Percentiles rank a stretch among this genome's conserved stretches.
phyloP scores from a whole-genome alignment of 2,113 vertebrate genomes.

The Agelaius tricolor region DNA sequence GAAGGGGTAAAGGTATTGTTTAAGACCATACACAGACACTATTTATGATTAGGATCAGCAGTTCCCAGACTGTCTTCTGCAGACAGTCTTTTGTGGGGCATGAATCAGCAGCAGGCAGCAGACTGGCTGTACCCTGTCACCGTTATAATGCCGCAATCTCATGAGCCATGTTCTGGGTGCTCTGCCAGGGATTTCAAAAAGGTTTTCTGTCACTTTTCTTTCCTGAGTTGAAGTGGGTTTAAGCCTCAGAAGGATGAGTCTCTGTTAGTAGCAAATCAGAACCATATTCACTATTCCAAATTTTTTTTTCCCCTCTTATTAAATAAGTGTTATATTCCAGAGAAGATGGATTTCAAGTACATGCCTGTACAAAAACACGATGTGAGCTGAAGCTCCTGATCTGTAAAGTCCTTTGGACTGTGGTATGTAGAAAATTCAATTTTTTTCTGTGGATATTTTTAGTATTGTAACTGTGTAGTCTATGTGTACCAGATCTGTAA shows the following conservation, averaged over 20 bases:
- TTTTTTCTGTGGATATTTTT: background rate
- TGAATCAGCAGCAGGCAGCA: background rate
- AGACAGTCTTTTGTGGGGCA: background rate
- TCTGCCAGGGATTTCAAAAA: background rate
- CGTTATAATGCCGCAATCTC: background rate
- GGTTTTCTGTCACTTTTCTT: background rate
- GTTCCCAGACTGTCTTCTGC: background rate
- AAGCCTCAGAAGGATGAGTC: background rate
- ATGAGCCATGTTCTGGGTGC: background rate
- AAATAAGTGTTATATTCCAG: background rate
- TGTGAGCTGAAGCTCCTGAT: background rate
- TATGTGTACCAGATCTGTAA: background rate
- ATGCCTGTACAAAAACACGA: background rate
- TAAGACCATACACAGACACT: background rate
- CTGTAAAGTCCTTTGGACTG: background rate
- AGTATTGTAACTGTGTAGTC: background rate
- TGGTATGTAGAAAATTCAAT: constrained; percentile 24
- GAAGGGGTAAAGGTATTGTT: background rate
- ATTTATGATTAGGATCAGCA: background rate
- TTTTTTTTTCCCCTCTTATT: background rate
- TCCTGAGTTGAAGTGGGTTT: background rate
- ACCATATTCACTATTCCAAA: background rate
- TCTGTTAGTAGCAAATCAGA: background rate
- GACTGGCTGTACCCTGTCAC: background rate
- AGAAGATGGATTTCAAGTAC: background rate